Evolutionary conservation across 53 echinoderm and acorn worm genomes (phyloP).

Genomic region (Henricia sp.): DNA sequence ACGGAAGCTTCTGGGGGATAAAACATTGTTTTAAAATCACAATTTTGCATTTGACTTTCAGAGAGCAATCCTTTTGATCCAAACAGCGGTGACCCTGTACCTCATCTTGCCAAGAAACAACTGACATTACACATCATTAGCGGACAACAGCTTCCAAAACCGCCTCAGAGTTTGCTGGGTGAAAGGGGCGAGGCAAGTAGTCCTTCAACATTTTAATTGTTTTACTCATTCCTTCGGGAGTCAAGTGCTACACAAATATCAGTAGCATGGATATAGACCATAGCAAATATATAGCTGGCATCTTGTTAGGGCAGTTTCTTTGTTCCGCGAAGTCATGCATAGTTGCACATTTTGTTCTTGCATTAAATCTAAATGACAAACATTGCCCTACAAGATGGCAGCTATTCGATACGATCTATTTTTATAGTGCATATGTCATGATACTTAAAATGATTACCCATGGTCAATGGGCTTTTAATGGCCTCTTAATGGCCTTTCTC

Average conservation of each 20-base stretch:
- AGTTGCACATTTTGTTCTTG: no score
- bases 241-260: background rate
- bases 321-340: no score
- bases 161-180: constrained; percentile 96
- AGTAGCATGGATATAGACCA: no score
- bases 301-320: no score
- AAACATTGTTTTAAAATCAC: background rate
- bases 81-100: constrained; percentile 66
- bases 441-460: no score
- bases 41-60: constrained; percentile 32
- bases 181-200: constrained; percentile 92
- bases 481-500: no score
- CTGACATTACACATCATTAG: constrained; percentile 88
- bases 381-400: no score
- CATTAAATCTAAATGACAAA: no score
- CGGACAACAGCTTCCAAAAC: constrained; percentile 98
- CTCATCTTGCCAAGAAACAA: constrained; percentile 78
- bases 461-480: no score
- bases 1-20: background rate
- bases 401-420: no score
- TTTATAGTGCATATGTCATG: no score
- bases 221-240: background rate
- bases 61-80: constrained; percentile 86
- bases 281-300: no score
- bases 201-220: background rate